Evolutionary conservation across 2,113 vertebrate genomes (phyloP), one percentile per base, ranked within the genome.

Genomic region (Lamprotornis superbus): DNA sequence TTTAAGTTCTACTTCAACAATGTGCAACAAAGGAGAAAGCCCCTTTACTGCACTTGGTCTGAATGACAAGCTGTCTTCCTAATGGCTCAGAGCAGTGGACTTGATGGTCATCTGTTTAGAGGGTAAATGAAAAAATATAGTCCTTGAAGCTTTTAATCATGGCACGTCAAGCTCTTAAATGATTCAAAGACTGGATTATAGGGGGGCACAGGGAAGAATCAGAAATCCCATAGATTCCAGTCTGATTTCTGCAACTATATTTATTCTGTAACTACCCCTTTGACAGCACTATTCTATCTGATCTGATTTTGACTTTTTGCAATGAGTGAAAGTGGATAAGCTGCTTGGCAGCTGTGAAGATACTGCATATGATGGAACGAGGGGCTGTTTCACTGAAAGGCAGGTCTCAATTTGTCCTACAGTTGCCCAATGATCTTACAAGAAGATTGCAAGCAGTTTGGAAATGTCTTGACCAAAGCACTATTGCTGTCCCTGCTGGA

Each of bases 351-450:
- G 81, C 81, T 47, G 30, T 55, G 78, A 89, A 89, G 78, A 88
- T 77, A 50, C 68, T 53, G 18, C 28, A 63, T 8, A 3, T 60
- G 85, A 83, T 64, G 80, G 74, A 83, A 46, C 0, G 0, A 61
- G 14, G 56, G 39, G 19, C 37, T 60, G 33, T 79, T 94, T 64
- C 55, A 68, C 22, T 31, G 30, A 69, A 88, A 93, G 79, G 30
- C 79, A 89, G 46, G 85, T 95, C 57, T 92, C 87, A 89, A 64
- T 90, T 79, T 84, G 68, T 81, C 90, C 76, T 92, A 55, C 33
- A 68, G 79, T 10, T 22, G 28, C 59, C 55, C 50, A 9, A 53
- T 63, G 65, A 88, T 86, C 82, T 88, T 47, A 85, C 27, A 83
- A 89, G 69, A 44, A 10, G 55, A 92, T 42, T 88, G 60, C 69